Evolutionary conservation across 1,140 invertebrate genomes (phyloP).

Genomic region (Drosophila baimaii): DNA sequence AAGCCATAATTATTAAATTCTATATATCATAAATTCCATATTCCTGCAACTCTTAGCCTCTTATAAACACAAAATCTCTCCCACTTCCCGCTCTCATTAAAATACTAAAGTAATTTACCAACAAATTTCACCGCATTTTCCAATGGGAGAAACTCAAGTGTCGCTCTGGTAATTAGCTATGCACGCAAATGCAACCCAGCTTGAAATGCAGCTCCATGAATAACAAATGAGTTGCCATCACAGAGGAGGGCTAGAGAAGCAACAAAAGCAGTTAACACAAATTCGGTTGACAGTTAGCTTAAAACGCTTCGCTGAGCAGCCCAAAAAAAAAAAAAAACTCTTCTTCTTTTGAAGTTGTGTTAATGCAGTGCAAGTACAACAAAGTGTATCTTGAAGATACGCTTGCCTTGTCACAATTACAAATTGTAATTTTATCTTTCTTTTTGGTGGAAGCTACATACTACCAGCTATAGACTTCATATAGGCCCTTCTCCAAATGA

Average conservation of each 20-base stretch:
- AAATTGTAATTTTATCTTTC: constrained; percentile 42
- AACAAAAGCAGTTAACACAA: constrained; percentile 54
- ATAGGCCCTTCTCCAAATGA: constrained; percentile 31
- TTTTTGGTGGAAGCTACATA: background rate
- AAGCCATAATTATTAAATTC: too few relatives aligned
- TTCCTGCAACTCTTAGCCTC: background rate
- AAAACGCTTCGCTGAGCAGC: constrained; percentile 53
- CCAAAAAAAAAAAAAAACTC: constrained; percentile 2
- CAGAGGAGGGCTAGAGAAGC: constrained; percentile 13
- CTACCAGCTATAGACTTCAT: background rate
- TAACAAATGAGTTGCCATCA: constrained; percentile 58
- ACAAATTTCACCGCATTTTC: background rate
- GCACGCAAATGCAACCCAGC: constrained; percentile 51
- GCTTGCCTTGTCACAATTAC: constrained; percentile 70
- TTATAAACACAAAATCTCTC: background rate
- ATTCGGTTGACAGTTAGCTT: constrained; percentile 58
- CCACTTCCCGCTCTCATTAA: background rate
- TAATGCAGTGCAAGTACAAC: constrained; percentile 48
- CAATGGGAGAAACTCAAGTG: background rate
- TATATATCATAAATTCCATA: background rate
- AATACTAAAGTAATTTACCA: background rate
- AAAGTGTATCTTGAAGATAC: constrained; percentile 63
- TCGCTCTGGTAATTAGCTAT: constrained; percentile 55
- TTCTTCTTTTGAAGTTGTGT: too few relatives aligned
- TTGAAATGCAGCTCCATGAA: constrained; percentile 50